These are phyloP conservation scores for Motacilla tschutschensis DNA, from an alignment of 2,113 vertebrate species.

Conservation along the genomic window DNA sequence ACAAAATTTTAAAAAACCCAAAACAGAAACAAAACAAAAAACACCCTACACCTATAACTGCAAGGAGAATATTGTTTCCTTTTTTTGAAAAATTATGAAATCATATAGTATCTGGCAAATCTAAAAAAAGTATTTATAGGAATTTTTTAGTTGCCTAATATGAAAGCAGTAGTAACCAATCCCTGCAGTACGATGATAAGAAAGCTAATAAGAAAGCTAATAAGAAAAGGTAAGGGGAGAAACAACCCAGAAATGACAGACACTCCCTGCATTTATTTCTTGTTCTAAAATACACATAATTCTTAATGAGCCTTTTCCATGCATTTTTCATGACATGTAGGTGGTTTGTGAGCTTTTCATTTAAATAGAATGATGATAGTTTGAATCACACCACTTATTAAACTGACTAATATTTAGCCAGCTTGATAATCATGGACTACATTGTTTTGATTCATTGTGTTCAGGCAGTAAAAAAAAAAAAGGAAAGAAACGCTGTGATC, in stretches of 20 bases:
- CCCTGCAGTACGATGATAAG: neutral
- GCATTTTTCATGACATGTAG: neutral
- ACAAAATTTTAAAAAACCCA: neutral
- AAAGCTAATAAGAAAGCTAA: neutral
- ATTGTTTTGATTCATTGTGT: neutral
- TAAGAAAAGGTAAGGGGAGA: neutral
- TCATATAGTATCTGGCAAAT: neutral
- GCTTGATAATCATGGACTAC: neutral
- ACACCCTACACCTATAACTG: neutral
- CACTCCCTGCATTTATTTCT: neutral
- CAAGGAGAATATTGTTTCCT: neutral
- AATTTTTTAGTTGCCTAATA: neutral
- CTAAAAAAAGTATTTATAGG: neutral
- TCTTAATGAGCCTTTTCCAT: neutral
- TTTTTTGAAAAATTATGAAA: neutral
- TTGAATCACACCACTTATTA: neutral
- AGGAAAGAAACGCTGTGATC: neutral
- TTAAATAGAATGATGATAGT: neutral
- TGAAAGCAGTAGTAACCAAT: neutral
- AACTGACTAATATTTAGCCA: neutral
- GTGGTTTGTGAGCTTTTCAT: neutral
- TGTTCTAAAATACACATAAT: neutral
- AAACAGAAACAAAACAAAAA: accelerated
- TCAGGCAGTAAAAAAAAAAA: neutral
- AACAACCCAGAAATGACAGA: neutral